Evolutionary conservation across 2,888 invertebrate genomes (phyloP).

Genomic region (Zeuzera pyrina): DNA sequence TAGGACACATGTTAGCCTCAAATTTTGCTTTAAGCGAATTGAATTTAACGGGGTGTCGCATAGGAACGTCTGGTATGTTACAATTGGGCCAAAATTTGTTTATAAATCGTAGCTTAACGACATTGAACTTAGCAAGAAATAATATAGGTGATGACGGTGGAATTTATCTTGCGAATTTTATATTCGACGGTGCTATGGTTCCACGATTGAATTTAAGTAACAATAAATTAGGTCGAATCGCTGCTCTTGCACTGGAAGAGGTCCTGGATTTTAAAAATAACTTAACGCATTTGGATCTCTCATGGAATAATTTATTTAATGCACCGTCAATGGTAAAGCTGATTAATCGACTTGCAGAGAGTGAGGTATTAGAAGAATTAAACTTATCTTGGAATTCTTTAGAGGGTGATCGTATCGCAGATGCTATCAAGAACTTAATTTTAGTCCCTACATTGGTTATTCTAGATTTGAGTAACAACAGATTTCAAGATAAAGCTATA

Average conservation of each 20-base stretch:
- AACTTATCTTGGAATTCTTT: slow-evolving; percentile 29
- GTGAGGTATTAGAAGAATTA: slow-evolving; percentile 22
- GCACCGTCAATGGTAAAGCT: slow-evolving; percentile 20
- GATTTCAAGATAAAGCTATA: slow-evolving; percentile 23
- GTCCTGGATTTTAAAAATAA: slow-evolving; percentile 22
- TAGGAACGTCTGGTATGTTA: slow-evolving; percentile 27
- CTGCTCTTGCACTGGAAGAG: slow-evolving; percentile 24
- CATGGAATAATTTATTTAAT: slow-evolving; percentile 28
- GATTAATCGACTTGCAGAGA: slow-evolving; percentile 22
- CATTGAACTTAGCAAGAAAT: slow-evolving; percentile 27
- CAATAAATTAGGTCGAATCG: slow-evolving; percentile 23
- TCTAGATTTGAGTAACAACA: slow-evolving; percentile 30
- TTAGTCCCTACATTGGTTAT: slow-evolving; percentile 19
- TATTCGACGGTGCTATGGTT: slow-evolving; percentile 19
- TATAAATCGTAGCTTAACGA: slow-evolving; percentile 20
- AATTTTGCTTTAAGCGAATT: slow-evolving; percentile 29
- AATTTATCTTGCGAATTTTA: slow-evolving; percentile 20
- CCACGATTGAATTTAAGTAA: slow-evolving; percentile 23
- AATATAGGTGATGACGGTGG: slow-evolving; percentile 30
- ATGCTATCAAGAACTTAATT: slow-evolving; percentile 21
- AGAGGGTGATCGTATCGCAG: slow-evolving; percentile 17
- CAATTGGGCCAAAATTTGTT: slow-evolving; percentile 20
- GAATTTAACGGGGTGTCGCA: slow-evolving; percentile 30
- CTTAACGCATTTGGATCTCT: slow-evolving; percentile 29
- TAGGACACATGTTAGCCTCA: slow-evolving; percentile 26